These are phyloP conservation scores for Tanypteryx hageni DNA, from an alignment of 2,888 invertebrate genomes.

Conservation along the genomic window DNA sequence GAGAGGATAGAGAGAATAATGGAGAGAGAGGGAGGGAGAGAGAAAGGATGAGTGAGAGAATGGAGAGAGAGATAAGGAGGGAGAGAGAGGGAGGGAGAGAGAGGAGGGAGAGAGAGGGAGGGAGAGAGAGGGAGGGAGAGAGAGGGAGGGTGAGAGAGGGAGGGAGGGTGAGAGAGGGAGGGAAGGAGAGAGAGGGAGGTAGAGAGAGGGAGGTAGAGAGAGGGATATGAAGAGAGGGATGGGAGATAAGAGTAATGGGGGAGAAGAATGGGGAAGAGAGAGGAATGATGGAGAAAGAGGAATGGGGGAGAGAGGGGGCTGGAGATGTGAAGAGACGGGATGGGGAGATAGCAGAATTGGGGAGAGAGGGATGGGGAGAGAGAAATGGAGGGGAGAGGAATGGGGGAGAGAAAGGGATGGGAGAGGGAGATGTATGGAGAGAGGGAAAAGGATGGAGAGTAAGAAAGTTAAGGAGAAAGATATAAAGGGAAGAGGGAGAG, in stretches of 20 bases:
- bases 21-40: background rate
- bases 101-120: background rate
- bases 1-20: too few relatives aligned
- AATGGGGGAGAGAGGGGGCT: too few relatives aligned
- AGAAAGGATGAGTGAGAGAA: background rate
- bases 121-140: background rate
- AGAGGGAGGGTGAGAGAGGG: background rate
- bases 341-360: too few relatives aligned
- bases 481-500: too few relatives aligned
- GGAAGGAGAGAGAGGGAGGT: background rate
- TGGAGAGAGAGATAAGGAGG: background rate
- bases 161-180: background rate
- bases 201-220: too few relatives aligned
- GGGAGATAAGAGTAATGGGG: too few relatives aligned
- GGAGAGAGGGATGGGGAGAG: background rate
- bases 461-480: too few relatives aligned
- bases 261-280: too few relatives aligned
- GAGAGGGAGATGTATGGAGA: background rate
- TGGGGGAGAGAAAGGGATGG: background rate
- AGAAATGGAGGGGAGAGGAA: background rate
- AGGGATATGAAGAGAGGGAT: background rate
- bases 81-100: background rate
- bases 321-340: too few relatives aligned
- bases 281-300: too few relatives aligned
- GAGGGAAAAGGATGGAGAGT: background rate